Evolutionary conservation across 2,797 vertebrate species (phyloP).

Genomic region (Thaleichthys pacificus): DNA sequence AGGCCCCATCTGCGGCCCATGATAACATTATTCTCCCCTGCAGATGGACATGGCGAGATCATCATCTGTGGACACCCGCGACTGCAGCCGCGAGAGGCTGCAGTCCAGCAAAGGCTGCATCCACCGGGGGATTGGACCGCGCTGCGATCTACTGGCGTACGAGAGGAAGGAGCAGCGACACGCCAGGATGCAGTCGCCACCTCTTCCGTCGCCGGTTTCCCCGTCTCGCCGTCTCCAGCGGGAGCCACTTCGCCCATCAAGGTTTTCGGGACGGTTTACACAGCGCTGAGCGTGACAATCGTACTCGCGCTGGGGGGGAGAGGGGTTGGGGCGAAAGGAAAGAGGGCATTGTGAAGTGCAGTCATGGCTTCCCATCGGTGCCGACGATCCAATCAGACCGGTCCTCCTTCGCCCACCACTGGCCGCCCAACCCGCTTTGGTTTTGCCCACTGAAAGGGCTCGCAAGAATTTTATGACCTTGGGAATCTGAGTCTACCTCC

Average conservation of each 20-base stretch:
- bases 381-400: conserved; percentile 65
- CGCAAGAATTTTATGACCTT: conserved; percentile 66
- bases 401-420: conserved; percentile 25
- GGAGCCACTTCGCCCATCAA: conserved; percentile 54
- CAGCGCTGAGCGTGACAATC: conserved; percentile 63
- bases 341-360: conserved; percentile 35
- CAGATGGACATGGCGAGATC: conserved; percentile 56
- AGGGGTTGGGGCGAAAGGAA: too few relatives aligned
- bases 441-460: conserved; percentile 55
- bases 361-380: conserved; percentile 54
- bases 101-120: conserved; percentile 26
- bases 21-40: conserved; percentile 53
- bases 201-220: conserved; percentile 45
- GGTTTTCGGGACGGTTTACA: conserved; percentile 42
- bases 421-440: conserved; percentile 46
- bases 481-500: conserved; percentile 54
- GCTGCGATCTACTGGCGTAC: too few relatives aligned
- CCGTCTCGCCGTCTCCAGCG: conserved; percentile 15
- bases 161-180: conserved; percentile 15
- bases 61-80: not conserved
- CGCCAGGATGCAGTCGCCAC: conserved; percentile 43
- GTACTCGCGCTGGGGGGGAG: conserved; percentile 50
- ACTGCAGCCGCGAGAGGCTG: too few relatives aligned
- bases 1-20: conserved; percentile 40
- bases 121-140: too few relatives aligned